These are phyloP conservation scores for Acanthisitta chloris DNA, from an alignment of 2,113 vertebrate species.

Conservation along the genomic window DNA sequence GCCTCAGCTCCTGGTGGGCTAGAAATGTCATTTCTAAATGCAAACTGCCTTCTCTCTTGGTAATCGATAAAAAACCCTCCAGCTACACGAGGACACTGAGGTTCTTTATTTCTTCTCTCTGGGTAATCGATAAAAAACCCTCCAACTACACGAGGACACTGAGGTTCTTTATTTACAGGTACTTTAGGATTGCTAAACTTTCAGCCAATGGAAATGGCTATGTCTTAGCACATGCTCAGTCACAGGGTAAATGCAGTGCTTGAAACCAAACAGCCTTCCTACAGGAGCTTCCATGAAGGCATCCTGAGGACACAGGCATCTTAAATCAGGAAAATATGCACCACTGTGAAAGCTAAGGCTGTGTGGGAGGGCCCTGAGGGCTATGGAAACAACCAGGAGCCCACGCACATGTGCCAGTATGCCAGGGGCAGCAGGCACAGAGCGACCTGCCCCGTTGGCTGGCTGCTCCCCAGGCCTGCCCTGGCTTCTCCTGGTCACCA, in stretches of 20 bases:
- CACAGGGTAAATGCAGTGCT: not conserved
- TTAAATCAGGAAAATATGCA: not conserved
- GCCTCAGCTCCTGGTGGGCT: not conserved
- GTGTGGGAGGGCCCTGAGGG: fast-evolving
- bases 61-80: not conserved
- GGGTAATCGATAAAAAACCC: not conserved
- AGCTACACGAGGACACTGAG: not conserved
- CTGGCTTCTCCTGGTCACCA: not conserved
- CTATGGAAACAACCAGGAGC: not conserved
- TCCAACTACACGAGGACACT: not conserved
- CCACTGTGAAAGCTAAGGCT: not conserved
- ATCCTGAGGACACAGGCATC: not conserved
- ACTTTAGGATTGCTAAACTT: not conserved
- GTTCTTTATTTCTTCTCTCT: not conserved
- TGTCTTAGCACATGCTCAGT: not conserved
- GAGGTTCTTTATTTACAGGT: not conserved
- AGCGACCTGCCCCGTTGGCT: not conserved
- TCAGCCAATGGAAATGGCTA: not conserved
- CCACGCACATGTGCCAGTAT: not conserved
- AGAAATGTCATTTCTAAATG: not conserved
- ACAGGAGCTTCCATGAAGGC: not conserved
- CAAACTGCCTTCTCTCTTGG: not conserved
- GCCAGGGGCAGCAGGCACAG: not conserved
- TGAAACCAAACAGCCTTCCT: not conserved
- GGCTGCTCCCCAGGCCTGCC: not conserved